Conservation (phyloP, 2,113 vertebrate genomes). For the Pseudolaguvia tuberculata region DNA sequence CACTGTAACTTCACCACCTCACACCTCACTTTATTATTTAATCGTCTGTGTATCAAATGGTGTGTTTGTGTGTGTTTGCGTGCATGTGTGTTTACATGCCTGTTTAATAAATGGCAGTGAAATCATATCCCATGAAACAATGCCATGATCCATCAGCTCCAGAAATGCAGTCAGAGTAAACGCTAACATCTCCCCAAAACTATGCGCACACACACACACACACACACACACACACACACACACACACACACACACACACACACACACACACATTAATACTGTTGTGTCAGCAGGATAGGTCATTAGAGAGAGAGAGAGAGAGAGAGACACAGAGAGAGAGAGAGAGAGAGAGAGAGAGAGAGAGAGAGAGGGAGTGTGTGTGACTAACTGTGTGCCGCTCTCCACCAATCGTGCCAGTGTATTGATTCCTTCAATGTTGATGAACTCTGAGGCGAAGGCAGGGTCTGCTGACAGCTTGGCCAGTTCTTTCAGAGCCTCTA, state of each 20-base stretch:
- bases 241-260: slow-evolving; percentile 4
- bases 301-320: too few relatives aligned
- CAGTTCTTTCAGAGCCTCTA: slow-evolving; percentile 95
- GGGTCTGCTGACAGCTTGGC: slow-evolving; percentile 94
- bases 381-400: slow-evolving; percentile 83
- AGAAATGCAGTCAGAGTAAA: slow-evolving; percentile 98
- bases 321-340: too few relatives aligned
- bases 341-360: too few relatives aligned
- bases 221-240: slow-evolving; percentile 7
- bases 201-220: slow-evolving; percentile 56
- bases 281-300: too few relatives aligned
- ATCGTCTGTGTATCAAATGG: too few relatives aligned
- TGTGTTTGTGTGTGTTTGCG: background rate
- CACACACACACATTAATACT: too few relatives aligned
- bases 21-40: too few relatives aligned
- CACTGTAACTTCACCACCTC: background rate
- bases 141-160: slow-evolving; percentile 98
- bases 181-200: slow-evolving; percentile 97
- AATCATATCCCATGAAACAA: slow-evolving; percentile 97
- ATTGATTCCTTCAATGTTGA: slow-evolving; percentile 94
- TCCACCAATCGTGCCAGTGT: slow-evolving; percentile 92
- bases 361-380: background rate
- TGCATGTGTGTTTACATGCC: slow-evolving; percentile 60
- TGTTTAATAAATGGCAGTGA: slow-evolving; percentile 97
- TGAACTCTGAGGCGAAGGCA: slow-evolving; percentile 94